These are phyloP conservation scores for Tortricodes alternella DNA, from an alignment of 2,888 invertebrate genomes.

Conservation along the genomic window DNA sequence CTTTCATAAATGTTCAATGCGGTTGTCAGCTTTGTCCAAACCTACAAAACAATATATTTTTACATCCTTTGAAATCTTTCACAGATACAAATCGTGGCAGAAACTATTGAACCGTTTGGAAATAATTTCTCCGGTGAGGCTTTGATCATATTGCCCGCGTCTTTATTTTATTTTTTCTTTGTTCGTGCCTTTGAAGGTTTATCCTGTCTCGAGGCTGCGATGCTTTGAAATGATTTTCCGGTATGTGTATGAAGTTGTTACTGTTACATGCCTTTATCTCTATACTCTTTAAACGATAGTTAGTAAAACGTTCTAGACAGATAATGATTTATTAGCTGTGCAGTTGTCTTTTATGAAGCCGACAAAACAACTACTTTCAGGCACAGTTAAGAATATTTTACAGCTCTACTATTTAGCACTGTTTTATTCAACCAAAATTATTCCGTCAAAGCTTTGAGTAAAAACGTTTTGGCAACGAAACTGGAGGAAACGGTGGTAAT, in stretches of 20 bases:
- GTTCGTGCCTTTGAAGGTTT: conserved; percentile 7
- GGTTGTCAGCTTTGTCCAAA: neutral
- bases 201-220: neutral
- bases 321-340: no score
- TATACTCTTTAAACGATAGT: no score
- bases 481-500: no score
- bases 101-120: neutral
- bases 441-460: no score
- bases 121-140: neutral
- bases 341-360: no score
- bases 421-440: no score
- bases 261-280: no score
- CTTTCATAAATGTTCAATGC: neutral
- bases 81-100: neutral
- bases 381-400: no score
- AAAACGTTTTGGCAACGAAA: no score
- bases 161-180: neutral
- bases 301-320: no score
- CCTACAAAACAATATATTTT: neutral
- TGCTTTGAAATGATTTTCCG: neutral
- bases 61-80: neutral
- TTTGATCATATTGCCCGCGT: neutral
- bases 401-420: no score
- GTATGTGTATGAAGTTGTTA: neutral
- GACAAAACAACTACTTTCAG: no score